Conservation (phyloP, 1,140 invertebrate species). For the Brachionus rotundiformis region DNA sequence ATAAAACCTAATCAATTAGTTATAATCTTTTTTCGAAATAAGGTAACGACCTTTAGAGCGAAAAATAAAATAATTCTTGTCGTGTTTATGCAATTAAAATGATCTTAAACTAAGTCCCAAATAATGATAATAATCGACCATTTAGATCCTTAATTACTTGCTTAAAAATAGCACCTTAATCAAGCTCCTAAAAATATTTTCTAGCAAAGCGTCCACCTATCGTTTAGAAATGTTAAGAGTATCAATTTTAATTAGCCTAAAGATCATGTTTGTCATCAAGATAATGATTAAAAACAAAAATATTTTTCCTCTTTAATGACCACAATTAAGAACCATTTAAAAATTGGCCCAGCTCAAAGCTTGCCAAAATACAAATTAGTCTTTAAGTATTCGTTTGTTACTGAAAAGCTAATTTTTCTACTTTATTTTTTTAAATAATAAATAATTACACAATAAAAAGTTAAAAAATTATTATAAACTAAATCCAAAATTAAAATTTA, state of each 20-base stretch:
- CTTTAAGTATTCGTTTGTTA: too few relatives aligned
- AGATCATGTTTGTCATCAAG: neutral
- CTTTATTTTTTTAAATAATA: too few relatives aligned
- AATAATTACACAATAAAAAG: neutral
- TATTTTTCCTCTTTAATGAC: neutral
- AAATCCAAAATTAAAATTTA: neutral
- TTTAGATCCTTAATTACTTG: conserved; percentile 8
- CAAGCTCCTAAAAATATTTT: neutral
- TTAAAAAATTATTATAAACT: neutral
- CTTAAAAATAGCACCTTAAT: neutral
- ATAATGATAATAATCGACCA: neutral
- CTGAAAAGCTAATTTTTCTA: too few relatives aligned
- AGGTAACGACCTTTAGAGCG: neutral
- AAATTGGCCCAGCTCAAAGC: too few relatives aligned
- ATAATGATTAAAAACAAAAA: conserved; percentile 2
- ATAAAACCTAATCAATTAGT: neutral
- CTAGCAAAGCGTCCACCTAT: neutral
- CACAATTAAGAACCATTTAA: neutral
- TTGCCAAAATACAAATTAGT: too few relatives aligned
- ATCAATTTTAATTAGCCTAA: neutral
- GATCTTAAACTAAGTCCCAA: neutral
- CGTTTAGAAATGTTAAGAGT: neutral
- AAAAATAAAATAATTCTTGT: neutral
- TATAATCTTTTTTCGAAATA: conserved; percentile 10
- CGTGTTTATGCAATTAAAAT: conserved; percentile 8